phyloP scores from a whole-genome alignment of 1,140 invertebrate genomes.

The Bombus pyrosoma region DNA sequence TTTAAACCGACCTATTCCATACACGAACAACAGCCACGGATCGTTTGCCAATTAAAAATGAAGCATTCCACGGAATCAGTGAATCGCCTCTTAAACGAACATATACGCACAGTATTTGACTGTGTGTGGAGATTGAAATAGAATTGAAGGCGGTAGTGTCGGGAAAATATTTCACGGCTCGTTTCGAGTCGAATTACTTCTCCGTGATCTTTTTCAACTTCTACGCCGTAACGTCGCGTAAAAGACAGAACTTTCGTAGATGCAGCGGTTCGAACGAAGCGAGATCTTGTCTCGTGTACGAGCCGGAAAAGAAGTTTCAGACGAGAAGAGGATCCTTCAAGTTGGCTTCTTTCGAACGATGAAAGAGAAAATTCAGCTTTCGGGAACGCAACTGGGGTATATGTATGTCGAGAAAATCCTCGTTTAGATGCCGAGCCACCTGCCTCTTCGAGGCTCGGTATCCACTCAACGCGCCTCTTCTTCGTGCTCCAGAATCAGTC shows the following conservation, averaged over 20 bases:
- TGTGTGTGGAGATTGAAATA: not conserved
- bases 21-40: no score
- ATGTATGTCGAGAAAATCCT: slow-evolving; percentile 6
- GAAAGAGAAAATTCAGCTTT: not conserved
- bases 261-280: not conserved
- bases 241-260: not conserved
- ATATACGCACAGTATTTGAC: no score
- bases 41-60: not conserved
- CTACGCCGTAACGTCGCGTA: not conserved
- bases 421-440: slow-evolving; percentile 14
- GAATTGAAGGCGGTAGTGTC: not conserved
- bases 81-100: no score
- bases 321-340: slow-evolving; percentile 18
- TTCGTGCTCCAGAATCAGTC: slow-evolving; percentile 25
- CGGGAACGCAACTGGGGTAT: not conserved
- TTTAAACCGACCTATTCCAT: no score
- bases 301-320: not conserved
- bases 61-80: not conserved
- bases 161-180: not conserved
- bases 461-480: slow-evolving; percentile 34
- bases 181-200: not conserved
- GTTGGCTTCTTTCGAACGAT: slow-evolving; percentile 6
- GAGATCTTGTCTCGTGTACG: not conserved
- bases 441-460: slow-evolving; percentile 16
- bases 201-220: not conserved